phyloP scores from a whole-genome alignment of 2,797 vertebrate genomes.

The Mus spretus region DNA sequence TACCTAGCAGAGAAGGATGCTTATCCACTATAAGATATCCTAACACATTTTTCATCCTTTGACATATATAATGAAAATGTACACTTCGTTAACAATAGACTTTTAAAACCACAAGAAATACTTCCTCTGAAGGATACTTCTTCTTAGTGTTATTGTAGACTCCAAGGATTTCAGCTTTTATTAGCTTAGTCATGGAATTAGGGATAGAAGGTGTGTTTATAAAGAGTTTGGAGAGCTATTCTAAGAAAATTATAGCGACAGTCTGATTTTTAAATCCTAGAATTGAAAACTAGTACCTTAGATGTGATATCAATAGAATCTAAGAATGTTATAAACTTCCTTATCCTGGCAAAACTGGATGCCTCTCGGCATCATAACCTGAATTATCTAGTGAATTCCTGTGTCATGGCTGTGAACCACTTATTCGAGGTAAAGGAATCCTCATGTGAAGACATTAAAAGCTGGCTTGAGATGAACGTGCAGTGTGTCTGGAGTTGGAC shows the following conservation, averaged over 20 bases:
- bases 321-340: not conserved
- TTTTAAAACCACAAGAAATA: constrained; percentile 30
- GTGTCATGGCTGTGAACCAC: not conserved
- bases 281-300: not conserved
- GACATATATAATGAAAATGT: constrained; percentile 35
- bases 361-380: not conserved
- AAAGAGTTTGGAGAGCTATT: constrained; percentile 7
- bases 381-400: not conserved
- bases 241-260: not conserved
- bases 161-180: constrained; percentile 60
- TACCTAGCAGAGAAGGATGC: not conserved
- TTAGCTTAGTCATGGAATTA: constrained; percentile 33
- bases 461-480: constrained; percentile 37
- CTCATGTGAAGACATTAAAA: constrained; percentile 30
- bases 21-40: constrained; percentile 54
- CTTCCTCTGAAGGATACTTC: constrained; percentile 34
- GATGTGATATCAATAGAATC: constrained; percentile 6
- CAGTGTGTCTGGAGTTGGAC: not conserved
- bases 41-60: constrained; percentile 50
- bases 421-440: constrained; percentile 1
- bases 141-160: constrained; percentile 48
- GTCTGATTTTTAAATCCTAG: constrained; percentile 14
- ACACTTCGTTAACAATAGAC: not conserved
- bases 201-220: not conserved
- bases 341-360: not conserved